Conservation (phyloP, 2,113 vertebrate species). For the Capra hircus region DNA sequence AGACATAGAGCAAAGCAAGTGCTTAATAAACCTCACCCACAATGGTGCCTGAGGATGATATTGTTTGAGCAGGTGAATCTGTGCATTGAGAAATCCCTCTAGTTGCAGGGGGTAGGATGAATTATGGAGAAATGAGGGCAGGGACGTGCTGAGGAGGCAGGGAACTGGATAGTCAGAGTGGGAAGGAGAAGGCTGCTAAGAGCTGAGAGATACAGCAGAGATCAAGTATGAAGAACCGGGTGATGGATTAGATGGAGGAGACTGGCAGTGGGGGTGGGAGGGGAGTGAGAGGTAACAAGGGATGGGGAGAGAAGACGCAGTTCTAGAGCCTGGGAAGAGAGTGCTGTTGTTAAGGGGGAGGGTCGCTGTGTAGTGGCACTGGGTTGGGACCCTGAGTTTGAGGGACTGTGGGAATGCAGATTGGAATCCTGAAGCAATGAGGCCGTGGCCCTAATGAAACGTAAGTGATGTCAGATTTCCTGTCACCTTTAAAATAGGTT, state of each 20-base stretch:
- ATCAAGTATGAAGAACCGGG: background rate
- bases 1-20: background rate
- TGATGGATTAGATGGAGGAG: background rate
- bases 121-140: background rate
- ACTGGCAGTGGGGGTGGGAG: background rate
- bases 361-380: background rate
- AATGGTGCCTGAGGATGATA: fast-evolving
- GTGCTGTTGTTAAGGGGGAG: fast-evolving
- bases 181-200: background rate
- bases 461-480: background rate
- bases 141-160: background rate
- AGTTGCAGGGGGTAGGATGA: background rate
- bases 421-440: background rate
- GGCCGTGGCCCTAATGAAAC: background rate
- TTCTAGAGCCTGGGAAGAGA: background rate
- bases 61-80: background rate
- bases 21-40: background rate
- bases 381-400: background rate
- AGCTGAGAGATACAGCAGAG: background rate
- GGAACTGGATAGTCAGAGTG: background rate
- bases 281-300: fast-evolving
- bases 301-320: background rate
- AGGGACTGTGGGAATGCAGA: background rate
- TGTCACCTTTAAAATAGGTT: background rate
- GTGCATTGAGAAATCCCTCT: background rate